Percentiles rank a stretch among this genome's conserved stretches.
Conservation (phyloP, 2,113 vertebrate species). For the Leptosomus discolor region DNA sequence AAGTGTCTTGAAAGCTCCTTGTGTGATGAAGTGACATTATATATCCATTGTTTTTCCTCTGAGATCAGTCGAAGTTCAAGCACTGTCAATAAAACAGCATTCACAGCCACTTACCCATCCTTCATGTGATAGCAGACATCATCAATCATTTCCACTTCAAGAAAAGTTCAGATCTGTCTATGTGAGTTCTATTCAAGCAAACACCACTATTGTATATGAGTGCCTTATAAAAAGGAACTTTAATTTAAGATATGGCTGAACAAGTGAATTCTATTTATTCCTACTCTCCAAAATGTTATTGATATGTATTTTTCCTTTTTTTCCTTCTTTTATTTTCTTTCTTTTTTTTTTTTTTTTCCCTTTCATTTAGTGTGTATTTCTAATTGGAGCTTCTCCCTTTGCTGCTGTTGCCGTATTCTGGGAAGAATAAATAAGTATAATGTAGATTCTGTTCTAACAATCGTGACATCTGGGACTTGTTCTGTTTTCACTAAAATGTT, state of each 20-base stretch:
- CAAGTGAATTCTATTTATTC: background rate
- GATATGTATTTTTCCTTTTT: background rate
- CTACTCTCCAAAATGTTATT: background rate
- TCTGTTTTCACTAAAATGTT: background rate
- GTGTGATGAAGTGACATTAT: background rate
- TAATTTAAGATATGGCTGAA: background rate
- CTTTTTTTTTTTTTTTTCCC: background rate
- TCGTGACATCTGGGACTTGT: background rate
- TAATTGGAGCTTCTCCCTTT: background rate
- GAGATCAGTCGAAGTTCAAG: constrained; percentile 18
- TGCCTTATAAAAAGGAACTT: background rate
- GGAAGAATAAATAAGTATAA: background rate
- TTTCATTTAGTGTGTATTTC: background rate
- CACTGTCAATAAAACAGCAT: background rate
- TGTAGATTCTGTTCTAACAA: background rate
- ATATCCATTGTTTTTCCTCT: background rate
- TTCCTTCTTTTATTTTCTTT: background rate
- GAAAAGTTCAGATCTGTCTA: background rate
- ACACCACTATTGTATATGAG: background rate
- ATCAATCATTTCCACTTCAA: constrained; percentile 10
- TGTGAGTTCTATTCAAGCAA: background rate
- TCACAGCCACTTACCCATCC: background rate
- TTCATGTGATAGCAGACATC: background rate
- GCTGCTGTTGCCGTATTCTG: background rate
- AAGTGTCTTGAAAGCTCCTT: background rate